phyloP scores from a whole-genome alignment of 2,113 vertebrate genomes.

The Plotosus lineatus region DNA sequence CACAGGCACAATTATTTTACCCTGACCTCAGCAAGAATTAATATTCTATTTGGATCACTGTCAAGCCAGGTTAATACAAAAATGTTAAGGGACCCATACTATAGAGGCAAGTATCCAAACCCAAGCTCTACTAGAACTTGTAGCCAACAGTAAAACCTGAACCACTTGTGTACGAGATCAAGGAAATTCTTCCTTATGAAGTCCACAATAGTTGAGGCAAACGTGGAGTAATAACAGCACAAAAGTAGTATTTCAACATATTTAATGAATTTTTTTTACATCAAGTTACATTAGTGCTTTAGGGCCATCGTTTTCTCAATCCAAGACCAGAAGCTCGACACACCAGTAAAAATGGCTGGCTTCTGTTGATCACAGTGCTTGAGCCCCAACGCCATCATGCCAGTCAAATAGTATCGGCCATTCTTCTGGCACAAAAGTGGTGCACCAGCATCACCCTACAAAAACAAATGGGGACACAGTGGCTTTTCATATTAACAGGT shows the following conservation, averaged over 20 bases:
- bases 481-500: neutral
- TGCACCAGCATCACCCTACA: constrained; percentile 66
- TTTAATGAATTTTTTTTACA: constrained; percentile 15
- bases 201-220: too few species aligned
- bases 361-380: constrained; percentile 53
- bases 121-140: too few species aligned
- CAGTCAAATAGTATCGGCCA: constrained; percentile 66
- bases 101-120: too few species aligned
- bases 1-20: too few species aligned
- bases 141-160: neutral
- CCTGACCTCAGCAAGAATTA: too few species aligned
- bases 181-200: neutral
- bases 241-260: neutral
- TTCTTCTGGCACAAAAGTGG: constrained; percentile 64
- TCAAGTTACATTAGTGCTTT: too few species aligned
- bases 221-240: too few species aligned
- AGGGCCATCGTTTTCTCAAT: constrained; percentile 52
- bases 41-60: too few species aligned
- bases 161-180: neutral
- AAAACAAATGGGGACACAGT: neutral
- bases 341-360: constrained; percentile 65
- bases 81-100: too few species aligned
- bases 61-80: too few species aligned
- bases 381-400: constrained; percentile 64
- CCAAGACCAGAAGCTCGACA: constrained; percentile 57